Conservation (phyloP, 2,113 vertebrate genomes). For the Oostethus manadensis region DNA sequence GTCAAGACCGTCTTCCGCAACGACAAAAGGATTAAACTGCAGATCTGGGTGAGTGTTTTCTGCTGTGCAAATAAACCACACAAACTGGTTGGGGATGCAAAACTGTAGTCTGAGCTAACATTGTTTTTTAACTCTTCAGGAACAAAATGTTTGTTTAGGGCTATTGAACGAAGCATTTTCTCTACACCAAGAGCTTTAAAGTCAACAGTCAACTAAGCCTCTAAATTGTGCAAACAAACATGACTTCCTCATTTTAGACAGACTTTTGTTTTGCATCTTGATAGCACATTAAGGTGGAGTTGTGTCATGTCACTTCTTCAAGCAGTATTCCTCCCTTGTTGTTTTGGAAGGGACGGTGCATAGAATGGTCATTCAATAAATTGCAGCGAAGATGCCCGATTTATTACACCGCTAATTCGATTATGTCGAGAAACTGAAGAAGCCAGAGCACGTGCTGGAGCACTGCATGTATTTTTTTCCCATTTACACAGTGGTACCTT, state of each 20-base stretch:
- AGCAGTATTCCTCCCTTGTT: neutral
- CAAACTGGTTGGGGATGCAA: neutral
- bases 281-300: neutral
- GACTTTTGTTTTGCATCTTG: neutral
- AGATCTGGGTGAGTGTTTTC: constrained; percentile 82
- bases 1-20: constrained; percentile 90
- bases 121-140: neutral
- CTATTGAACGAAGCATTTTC: neutral
- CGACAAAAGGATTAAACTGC: constrained; percentile 88
- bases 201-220: neutral
- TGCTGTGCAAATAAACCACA: neutral
- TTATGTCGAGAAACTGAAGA: no score
- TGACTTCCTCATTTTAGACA: constrained; percentile 27
- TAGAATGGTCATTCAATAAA: neutral
- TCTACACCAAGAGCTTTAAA: neutral
- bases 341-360: neutral
- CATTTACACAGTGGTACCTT: no score
- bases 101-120: neutral
- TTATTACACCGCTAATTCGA: no score
- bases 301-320: neutral
- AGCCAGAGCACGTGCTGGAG: no score
- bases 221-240: constrained; percentile 12
- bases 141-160: no score
- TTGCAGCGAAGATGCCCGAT: no score
- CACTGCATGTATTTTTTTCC: no score